phyloP scores from a whole-genome alignment of 2,113 vertebrate genomes.

The Silurus glanis region DNA sequence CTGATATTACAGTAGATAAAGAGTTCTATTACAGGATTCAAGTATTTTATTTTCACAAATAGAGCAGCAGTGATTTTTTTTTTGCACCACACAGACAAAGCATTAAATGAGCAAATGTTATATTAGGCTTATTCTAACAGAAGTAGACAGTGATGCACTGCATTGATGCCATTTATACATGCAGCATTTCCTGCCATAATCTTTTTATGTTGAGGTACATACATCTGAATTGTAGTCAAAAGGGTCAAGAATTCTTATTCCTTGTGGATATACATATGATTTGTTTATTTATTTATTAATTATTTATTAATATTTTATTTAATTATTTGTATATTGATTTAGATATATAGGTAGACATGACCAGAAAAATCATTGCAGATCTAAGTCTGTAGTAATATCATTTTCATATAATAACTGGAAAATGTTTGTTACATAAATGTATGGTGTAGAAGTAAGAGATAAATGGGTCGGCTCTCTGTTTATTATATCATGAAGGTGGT shows the following conservation, averaged over 20 bases:
- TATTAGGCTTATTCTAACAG: not conserved
- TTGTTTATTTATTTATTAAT: too few relatives aligned
- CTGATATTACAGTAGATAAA: not conserved
- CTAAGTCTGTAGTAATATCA: not conserved
- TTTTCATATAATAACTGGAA: not conserved
- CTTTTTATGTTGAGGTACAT: not conserved
- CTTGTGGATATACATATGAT: not conserved
- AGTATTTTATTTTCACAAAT: not conserved
- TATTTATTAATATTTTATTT: too few relatives aligned
- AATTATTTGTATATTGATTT: not conserved
- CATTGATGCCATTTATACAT: not conserved
- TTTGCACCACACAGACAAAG: not conserved
- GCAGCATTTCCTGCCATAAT: not conserved
- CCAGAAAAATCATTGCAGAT: not conserved
- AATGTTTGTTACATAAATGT: not conserved
- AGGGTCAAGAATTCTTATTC: not conserved
- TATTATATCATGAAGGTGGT: too few relatives aligned
- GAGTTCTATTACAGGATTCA: not conserved
- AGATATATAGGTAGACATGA: not conserved
- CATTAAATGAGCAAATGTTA: not conserved
- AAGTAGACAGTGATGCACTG: not conserved
- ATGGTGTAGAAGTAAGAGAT: too few relatives aligned
- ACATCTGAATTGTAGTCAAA: not conserved
- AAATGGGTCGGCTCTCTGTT: too few relatives aligned
- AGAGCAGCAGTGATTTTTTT: not conserved